Base-by-base conservation (phyloP, 2,113 vertebrate genomes). In the Pachypanchax playfairii region DNA sequence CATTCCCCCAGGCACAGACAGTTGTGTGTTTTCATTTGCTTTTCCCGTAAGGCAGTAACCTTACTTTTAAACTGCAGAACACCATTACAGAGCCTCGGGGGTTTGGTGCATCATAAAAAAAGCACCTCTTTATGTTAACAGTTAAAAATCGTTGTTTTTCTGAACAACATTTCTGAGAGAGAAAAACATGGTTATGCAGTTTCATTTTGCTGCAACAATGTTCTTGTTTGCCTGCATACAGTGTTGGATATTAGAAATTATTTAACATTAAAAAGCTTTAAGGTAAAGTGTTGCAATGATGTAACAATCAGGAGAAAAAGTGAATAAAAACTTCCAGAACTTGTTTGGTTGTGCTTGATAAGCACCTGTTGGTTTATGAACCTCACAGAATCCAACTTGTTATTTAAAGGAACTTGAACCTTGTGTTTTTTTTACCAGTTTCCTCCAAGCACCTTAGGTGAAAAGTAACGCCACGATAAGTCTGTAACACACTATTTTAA, bases 351-450 rank as follows among this genome's bases (percentile, higher is more conserved):
- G 26, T 46, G 41, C 31, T 36, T 33, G 33, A 35, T 24, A 24
- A 58, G 52, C n/a, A 15, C 18, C 24, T 14, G 62, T 58, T 22
- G 5, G 17, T 65, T 44, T 35, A 14, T 67, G 63, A 63, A 59
- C 66, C 60, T 58, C 72, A 22, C 36, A 36, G 17, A 13, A 13
- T 35, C 42, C 66, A 61, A 79, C 80, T 73, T 66, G 52, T 26
- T 24, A 74, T 76, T 66, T 70, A 67, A 74, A 70, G 26, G 33
- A 75, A 69, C 48, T 63, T 25, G 25, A 68, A 66, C 63, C 63
- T 47, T 36, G 53, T 18, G 14, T 57, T 58, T 55, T 50, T 35
- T 44, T 8, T 31, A 35, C 43, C 54, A n/a, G 60, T 42, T 74
- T 50, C 38, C 28, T 21, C 22, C 2, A 24, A 53, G 47, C 51